phyloP scores from a whole-genome alignment of 92 coral and sea anemone genomes.

The Phenganax stokvisi region DNA sequence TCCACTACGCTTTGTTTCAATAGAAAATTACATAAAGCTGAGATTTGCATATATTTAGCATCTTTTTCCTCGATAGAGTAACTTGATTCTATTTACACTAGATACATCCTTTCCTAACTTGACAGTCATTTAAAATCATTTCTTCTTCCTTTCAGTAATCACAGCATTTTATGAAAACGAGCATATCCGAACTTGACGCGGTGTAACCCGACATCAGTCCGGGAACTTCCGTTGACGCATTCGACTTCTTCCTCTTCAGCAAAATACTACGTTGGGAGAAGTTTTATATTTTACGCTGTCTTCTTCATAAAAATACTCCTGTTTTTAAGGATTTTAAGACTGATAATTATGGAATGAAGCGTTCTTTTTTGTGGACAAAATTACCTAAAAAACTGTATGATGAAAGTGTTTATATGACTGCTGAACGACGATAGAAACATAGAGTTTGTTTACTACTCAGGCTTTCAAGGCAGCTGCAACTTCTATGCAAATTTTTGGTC shows the following conservation, averaged over 20 bases:
- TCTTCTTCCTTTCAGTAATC: too few species aligned
- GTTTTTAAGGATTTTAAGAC: neutral
- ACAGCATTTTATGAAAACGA: too few species aligned
- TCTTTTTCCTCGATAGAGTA: neutral
- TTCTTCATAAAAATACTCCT: neutral
- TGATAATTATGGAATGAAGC: neutral
- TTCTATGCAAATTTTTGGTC: neutral
- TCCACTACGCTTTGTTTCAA: neutral
- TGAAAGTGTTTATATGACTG: too few species aligned
- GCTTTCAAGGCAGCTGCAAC: conserved; percentile 1
- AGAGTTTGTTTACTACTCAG: neutral
- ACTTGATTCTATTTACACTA: neutral
- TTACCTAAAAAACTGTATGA: neutral
- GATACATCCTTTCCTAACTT: neutral
- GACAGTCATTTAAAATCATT: too few species aligned
- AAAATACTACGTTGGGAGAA: neutral
- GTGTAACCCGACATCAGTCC: neutral
- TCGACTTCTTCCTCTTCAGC: conserved; percentile 5
- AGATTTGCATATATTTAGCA: neutral
- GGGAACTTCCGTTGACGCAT: neutral
- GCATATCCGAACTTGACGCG: neutral
- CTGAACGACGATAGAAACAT: too few species aligned
- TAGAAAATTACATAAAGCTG: neutral
- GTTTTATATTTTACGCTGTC: neutral
- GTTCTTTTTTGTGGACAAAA: neutral